Base-by-base conservation (phyloP, 2,113 vertebrate species). In the Hippocampus guttulatus region DNA sequence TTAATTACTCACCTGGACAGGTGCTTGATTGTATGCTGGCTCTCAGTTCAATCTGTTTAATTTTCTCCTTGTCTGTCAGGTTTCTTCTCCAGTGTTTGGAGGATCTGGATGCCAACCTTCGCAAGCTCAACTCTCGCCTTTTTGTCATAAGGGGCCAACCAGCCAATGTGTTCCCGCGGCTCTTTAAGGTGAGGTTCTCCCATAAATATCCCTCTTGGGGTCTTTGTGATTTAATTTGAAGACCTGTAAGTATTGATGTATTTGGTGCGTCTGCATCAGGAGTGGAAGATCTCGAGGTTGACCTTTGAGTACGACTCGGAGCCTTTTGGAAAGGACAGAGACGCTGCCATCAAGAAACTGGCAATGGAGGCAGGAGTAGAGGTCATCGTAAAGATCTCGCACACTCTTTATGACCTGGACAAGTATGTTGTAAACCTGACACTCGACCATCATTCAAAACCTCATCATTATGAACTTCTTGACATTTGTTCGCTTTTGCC, bases 61-160 rank as follows among this genome's bases (percentile, higher is more conserved):
- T 47, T 23, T 51, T 75, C 11, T 54, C 41, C 67, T 54, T 30
- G 9, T 33, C 63, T 43, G n/a, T 20, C 82, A 93, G 92, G 81
- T 93, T 93, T 83, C 90, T 93, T 64, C 90, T 93, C 54, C 91
- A 93, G 76, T 92, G 92, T 85, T 75, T 93, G 68, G 92, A 93
- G 68, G 92, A 93, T 76, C 84, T 93, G 55, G 92, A 93, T 43
- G 81, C 90, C 69, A 93, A 38, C 76, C 88, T 93, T 41, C 85
- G 89, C 14, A 92, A 93, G 62, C 90, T 92, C 45, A 92, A 93
- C 89, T 93, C 92, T 2, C 92, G 91, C 69, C 89, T 93, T 69
- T 93, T 92, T 74, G 92, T 93, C 79, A 88, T 93, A 82, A 82
- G 92, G 68, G 92, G 92, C 65, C 92, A 93, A 81, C 92, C 92